Base-by-base conservation (phyloP, 2,888 invertebrate genomes). In the Laspeyria flexula region DNA sequence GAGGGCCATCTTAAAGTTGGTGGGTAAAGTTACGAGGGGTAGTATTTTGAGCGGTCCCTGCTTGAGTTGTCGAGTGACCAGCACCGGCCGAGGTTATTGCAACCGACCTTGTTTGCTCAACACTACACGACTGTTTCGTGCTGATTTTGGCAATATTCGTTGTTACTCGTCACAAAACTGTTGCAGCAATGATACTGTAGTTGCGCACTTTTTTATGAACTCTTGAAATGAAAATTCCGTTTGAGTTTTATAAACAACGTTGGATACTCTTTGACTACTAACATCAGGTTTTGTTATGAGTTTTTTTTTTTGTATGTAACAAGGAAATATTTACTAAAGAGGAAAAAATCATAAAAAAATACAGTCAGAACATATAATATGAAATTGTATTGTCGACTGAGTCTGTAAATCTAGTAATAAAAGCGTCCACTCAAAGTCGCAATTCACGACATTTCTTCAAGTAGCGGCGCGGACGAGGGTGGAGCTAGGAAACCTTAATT, bases 101-200 rank as follows among this genome's bases (percentile, higher is more conserved):
- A 72, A 73, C 74, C 69, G 72, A 77, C 75, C 77, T 82, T 88
- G 79, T 90, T 90, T 90, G 84, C 76, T 52, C 74, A 83, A 74
- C 88, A 87, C 89, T 88, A 81, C 81, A 86, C 61, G 77, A 81
- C 77, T 79, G 84, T 82, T 83, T 75, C 73, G 72, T 67, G 71
- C 72, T 80, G 77, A 88, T 86, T 87, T 86, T 69, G 85, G 83
- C 79, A 83, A 86, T 85, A 85, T 82, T 58, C 75, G 73, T 75
- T 77, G 73, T 77, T 77, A 10, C 37, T 46, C 50, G 38, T 49
- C 55, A 65, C 41, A 48, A 54, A 43, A 29, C 44, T 50, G 16
- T 41, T 43, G 49, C 41, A 43, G 18, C 56, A 13, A 44, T 50
- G 33, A 34, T 54, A 51, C 42, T 23, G 54, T 58, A 55, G 53